These are phyloP conservation scores for Nothocercus julius DNA, from an alignment of 2,113 vertebrate species.

Conservation along the genomic window DNA sequence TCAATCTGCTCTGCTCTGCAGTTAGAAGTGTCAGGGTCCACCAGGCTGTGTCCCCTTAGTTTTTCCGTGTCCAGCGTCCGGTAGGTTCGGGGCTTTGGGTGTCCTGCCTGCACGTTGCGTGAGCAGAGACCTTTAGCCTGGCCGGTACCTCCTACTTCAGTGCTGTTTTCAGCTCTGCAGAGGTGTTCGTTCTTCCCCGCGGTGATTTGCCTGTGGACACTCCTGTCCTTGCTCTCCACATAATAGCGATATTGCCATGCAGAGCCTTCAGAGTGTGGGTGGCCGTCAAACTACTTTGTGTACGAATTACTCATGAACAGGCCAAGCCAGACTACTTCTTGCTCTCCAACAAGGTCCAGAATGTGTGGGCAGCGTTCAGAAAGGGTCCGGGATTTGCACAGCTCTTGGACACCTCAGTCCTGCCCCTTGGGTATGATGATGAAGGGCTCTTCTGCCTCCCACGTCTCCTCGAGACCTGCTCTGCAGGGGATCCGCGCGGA, in stretches of 20 bases:
- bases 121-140: rapidly evolving
- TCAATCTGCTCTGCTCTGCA: rapidly evolving
- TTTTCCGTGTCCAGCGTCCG: rapidly evolving
- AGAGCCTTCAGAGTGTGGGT: rapidly evolving
- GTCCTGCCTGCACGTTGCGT: rapidly evolving
- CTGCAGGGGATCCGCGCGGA: neutral
- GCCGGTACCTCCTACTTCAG: rapidly evolving
- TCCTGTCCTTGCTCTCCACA: rapidly evolving
- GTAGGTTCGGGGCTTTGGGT: rapidly evolving
- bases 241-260: rapidly evolving
- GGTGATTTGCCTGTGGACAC: too few relatives aligned
- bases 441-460: too few relatives aligned
- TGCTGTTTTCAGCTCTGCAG: neutral
- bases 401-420: rapidly evolving
- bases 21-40: neutral
- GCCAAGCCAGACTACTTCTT: neutral
- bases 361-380: rapidly evolving
- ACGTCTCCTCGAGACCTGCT: neutral
- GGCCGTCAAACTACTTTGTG: rapidly evolving
- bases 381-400: rapidly evolving
- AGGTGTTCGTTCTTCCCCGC: rapidly evolving
- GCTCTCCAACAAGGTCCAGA: neutral
- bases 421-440: rapidly evolving
- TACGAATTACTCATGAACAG: neutral
- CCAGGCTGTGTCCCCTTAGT: neutral